Conservation (phyloP, 1,140 invertebrate species). For the Temnothorax nylanderi region DNA sequence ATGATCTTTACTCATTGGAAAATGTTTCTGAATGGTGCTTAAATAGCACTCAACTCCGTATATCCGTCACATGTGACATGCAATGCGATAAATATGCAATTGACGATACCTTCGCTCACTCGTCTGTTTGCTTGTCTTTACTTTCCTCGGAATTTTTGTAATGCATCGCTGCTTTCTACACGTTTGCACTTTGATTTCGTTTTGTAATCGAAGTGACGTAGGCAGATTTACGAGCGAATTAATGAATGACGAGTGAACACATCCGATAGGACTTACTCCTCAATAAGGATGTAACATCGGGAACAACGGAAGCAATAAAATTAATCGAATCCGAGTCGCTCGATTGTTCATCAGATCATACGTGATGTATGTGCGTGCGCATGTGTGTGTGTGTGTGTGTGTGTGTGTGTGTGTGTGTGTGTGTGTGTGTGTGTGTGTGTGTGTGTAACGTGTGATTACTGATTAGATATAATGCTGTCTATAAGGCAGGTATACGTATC, state of each 20-base stretch:
- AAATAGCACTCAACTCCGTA: not conserved
- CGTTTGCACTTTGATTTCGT: not conserved
- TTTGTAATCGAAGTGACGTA: conserved; percentile 24
- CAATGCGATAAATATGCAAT: conserved; percentile 12
- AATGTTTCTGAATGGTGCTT: not conserved
- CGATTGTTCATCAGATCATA: conserved; percentile 1
- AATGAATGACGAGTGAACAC: conserved; percentile 31
- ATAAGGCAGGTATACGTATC: not conserved
- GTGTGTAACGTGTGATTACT: conserved; percentile 38
- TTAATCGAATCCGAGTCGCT: conserved; percentile 14
- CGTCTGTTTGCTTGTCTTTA: conserved; percentile 12
- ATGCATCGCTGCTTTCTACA: conserved; percentile 33
- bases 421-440: no score
- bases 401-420: not conserved
- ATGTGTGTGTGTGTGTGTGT: not conserved
- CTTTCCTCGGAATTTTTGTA: conserved; percentile 44
- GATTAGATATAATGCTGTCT: not conserved
- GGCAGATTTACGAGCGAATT: conserved; percentile 26
- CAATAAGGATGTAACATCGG: not conserved
- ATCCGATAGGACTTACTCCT: not conserved
- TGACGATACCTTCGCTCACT: not conserved
- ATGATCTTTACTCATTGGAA: not conserved
- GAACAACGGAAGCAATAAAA: conserved; percentile 14
- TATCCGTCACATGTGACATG: conserved; percentile 9
- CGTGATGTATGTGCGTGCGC: no score